Percentiles rank a stretch among this genome's conserved stretches.
phyloP scores from a whole-genome alignment of 2,888 invertebrate species.

The Tenthredo amoena region DNA sequence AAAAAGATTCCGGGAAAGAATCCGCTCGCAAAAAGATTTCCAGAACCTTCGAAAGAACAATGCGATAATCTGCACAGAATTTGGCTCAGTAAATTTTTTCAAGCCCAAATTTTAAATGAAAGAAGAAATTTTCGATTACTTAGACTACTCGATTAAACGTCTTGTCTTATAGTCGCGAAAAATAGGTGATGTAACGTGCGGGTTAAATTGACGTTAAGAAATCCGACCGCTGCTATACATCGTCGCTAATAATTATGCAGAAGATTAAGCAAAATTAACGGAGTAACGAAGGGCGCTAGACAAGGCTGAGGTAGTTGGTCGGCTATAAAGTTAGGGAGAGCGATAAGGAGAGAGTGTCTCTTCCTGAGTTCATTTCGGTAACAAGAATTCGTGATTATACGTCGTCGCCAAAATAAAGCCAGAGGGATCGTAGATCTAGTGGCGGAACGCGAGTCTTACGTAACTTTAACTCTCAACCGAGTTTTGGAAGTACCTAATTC shows the following conservation, averaged over 20 bases:
- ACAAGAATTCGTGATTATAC: constrained; percentile 52
- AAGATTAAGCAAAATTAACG: constrained; percentile 31
- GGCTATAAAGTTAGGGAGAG: background rate
- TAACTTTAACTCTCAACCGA: constrained; percentile 18
- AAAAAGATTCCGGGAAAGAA: background rate
- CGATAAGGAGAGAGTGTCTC: constrained; percentile 3
- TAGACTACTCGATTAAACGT: background rate
- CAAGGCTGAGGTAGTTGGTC: background rate
- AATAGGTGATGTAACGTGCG: background rate
- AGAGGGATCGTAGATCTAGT: constrained; percentile 40
- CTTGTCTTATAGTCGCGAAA: background rate
- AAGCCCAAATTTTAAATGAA: background rate
- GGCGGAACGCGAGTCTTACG: constrained; percentile 24
- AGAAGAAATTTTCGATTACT: background rate
- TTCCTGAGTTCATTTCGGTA: constrained; percentile 45
- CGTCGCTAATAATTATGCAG: constrained; percentile 21
- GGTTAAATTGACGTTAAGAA: background rate
- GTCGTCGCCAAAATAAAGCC: constrained; percentile 45
- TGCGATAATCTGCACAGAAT: background rate
- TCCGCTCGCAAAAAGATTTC: background rate
- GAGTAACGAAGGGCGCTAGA: constrained; percentile 3
- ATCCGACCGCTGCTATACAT: background rate
- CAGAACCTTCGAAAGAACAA: background rate
- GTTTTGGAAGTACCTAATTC: constrained; percentile 45
- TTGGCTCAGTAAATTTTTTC: background rate